These are phyloP conservation scores for Nephrotoma flavescens DNA, from an alignment of 2,888 invertebrate species.

Conservation along the genomic window DNA sequence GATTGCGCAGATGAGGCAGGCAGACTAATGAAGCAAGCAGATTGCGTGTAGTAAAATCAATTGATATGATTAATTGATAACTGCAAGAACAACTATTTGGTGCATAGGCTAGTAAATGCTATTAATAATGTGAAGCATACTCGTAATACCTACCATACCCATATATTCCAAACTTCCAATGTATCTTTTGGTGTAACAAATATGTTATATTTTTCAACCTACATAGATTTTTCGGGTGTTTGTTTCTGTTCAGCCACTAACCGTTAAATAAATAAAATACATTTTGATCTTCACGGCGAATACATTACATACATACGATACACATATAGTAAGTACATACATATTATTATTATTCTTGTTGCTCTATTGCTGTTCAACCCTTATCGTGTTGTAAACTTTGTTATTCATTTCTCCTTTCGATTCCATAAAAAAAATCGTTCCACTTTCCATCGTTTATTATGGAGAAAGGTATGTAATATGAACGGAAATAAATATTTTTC, in stretches of 20 bases:
- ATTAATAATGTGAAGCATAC: too few species aligned
- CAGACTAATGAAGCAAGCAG: too few species aligned
- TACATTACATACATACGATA: background rate
- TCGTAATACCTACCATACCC: too few species aligned
- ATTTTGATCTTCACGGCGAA: background rate
- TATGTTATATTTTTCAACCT: background rate
- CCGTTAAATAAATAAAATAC: background rate
- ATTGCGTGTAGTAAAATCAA: too few species aligned
- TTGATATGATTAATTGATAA: too few species aligned
- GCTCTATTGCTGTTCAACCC: background rate
- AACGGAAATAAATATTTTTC: background rate
- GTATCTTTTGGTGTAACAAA: background rate
- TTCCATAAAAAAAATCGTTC: background rate
- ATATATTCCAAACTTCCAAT: background rate
- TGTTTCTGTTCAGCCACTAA: background rate
- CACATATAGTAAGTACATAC: background rate
- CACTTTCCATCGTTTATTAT: background rate
- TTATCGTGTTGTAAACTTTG: background rate
- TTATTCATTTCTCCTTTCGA: background rate
- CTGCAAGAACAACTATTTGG: too few species aligned
- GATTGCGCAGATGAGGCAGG: too few species aligned
- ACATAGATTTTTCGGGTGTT: background rate
- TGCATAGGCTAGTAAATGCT: too few species aligned
- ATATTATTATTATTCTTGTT: background rate
- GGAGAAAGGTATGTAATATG: background rate